These are phyloP conservation scores for Lasioglossum zephyrum DNA, from an alignment of 2,888 invertebrate genomes.

Conservation along the genomic window DNA sequence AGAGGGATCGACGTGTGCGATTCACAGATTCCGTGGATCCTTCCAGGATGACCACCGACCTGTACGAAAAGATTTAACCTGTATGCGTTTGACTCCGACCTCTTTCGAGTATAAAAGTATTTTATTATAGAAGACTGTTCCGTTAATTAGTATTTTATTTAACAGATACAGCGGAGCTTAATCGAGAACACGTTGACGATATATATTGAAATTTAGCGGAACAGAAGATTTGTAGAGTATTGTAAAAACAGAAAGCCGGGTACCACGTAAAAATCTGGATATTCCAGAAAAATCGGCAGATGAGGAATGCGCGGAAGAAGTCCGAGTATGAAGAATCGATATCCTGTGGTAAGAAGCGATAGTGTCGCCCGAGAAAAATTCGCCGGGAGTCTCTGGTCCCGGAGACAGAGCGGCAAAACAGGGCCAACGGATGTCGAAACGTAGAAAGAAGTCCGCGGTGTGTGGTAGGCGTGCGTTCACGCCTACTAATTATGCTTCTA, in stretches of 20 bases:
- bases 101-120: background rate
- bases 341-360: background rate
- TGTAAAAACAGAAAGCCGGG: too few relatives aligned
- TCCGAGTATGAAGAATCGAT: background rate
- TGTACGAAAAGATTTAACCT: constrained; percentile 79
- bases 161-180: too few relatives aligned
- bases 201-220: too few relatives aligned
- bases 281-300: background rate
- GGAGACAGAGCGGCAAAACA: constrained; percentile 30
- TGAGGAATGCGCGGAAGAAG: background rate
- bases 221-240: too few relatives aligned
- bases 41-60: constrained; percentile 66
- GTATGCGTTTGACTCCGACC: constrained; percentile 74
- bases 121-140: background rate
- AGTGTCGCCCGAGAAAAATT: constrained; percentile 26
- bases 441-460: constrained; percentile 72
- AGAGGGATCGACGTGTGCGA: constrained; percentile 32
- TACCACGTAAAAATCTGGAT: background rate
- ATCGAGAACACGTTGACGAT: too few relatives aligned
- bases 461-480: constrained; percentile 82
- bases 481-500: constrained; percentile 84
- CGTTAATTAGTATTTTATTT: too few relatives aligned
- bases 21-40: constrained; percentile 62
- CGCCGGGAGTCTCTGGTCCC: constrained; percentile 7
- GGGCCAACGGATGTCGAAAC: constrained; percentile 56